These are phyloP conservation scores for Tachystola acroxantha DNA, from an alignment of 2,888 invertebrate species.

Conservation along the genomic window DNA sequence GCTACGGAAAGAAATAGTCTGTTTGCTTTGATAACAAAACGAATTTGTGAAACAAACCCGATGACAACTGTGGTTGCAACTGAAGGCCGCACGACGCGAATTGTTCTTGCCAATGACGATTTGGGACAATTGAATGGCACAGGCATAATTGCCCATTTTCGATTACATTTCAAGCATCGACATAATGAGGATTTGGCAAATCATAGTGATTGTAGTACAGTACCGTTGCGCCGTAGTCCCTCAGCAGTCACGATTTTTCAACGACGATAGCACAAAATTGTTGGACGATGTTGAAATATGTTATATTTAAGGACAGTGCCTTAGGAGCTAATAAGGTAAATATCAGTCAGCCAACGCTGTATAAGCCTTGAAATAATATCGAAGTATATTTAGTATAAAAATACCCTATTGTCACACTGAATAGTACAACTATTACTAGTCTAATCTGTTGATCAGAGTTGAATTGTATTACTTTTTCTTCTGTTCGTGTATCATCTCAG, in stretches of 20 bases:
- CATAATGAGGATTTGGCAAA: constrained; percentile 57
- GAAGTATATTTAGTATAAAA: no score
- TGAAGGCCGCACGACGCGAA: constrained; percentile 39
- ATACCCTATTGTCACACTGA: no score
- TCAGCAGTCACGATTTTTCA: constrained; percentile 53
- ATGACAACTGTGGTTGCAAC: constrained; percentile 1
- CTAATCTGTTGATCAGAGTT: no score
- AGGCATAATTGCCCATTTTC: constrained; percentile 54
- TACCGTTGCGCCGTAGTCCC: constrained; percentile 36
- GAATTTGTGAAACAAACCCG: neutral
- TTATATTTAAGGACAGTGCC: neutral
- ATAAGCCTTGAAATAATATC: no score
- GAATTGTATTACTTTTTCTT: no score
- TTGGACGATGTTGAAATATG: constrained; percentile 3
- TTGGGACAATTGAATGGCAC: constrained; percentile 59
- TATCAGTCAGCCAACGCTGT: no score
- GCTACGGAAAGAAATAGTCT: no score
- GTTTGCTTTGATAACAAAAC: no score
- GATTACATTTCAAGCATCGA: constrained; percentile 45
- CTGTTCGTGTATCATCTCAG: no score
- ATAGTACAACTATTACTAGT: no score
- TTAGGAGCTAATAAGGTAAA: neutral
- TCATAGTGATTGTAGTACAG: constrained; percentile 44
- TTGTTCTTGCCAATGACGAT: constrained; percentile 44
- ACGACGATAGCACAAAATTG: constrained; percentile 16